phyloP scores from a whole-genome alignment of 2,888 invertebrate genomes.

The Spodoptera picta region DNA sequence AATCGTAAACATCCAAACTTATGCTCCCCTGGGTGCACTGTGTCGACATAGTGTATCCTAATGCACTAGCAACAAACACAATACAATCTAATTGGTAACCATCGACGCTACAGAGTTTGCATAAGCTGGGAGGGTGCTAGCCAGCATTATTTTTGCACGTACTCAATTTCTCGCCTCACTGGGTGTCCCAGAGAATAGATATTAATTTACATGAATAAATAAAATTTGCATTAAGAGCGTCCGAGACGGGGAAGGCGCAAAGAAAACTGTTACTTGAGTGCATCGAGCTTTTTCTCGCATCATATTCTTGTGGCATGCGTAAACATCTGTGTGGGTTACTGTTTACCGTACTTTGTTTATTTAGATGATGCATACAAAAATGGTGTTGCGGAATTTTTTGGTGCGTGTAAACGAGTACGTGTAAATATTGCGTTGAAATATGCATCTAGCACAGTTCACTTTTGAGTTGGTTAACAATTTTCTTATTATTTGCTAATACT shows the following conservation, averaged over 20 bases:
- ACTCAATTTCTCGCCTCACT: slow-evolving; percentile 87
- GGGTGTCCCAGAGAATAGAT: slow-evolving; percentile 85
- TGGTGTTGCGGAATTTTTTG: slow-evolving; percentile 25
- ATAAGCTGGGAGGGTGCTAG: slow-evolving; percentile 67
- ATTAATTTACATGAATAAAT: slow-evolving; percentile 89
- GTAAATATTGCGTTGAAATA: slow-evolving; percentile 17
- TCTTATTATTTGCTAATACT: too few species aligned
- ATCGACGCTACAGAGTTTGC: slow-evolving; percentile 73
- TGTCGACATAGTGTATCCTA: slow-evolving; percentile 26
- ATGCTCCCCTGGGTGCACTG: neutral
- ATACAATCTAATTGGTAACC: slow-evolving; percentile 79
- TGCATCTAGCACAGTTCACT: too few species aligned
- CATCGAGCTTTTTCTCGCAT: slow-evolving; percentile 59
- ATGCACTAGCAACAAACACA: slow-evolving; percentile 48
- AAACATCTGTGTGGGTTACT: slow-evolving; percentile 45
- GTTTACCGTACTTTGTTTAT: slow-evolving; percentile 48
- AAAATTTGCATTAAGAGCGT: slow-evolving; percentile 88
- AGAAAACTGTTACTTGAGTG: slow-evolving; percentile 76
- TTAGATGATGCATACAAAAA: slow-evolving; percentile 36
- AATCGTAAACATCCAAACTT: too few species aligned
- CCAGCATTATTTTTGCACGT: slow-evolving; percentile 87
- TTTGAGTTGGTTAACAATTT: too few species aligned
- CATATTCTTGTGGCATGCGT: slow-evolving; percentile 55
- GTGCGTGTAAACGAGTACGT: neutral
- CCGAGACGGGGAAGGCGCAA: slow-evolving; percentile 67